Evolutionary conservation across 2,797 vertebrate genomes (phyloP).

Genomic region (Cryptoprocta ferox): DNA sequence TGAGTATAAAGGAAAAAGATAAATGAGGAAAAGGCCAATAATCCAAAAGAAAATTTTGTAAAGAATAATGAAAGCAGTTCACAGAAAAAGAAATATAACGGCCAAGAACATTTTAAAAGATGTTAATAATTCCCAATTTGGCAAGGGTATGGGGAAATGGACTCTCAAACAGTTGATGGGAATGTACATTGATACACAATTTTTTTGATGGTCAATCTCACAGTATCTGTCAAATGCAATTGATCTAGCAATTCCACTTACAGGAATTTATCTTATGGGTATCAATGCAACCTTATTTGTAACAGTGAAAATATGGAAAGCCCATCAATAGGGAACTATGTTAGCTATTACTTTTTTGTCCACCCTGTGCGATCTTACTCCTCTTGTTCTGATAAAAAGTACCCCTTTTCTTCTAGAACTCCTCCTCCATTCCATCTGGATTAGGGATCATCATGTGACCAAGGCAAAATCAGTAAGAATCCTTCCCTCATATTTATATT

Average conservation of each 20-base stretch:
- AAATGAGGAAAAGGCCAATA: background rate
- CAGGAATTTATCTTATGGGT: background rate
- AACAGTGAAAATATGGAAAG: conserved; percentile 21
- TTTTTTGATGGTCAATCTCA: background rate
- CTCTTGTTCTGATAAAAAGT: background rate
- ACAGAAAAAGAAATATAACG: background rate
- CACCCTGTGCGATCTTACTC: background rate
- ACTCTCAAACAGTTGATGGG: background rate
- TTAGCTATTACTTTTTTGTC: background rate
- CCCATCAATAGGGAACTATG: background rate
- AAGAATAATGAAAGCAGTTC: background rate
- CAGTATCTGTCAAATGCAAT: background rate
- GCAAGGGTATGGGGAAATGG: background rate
- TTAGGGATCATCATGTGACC: background rate
- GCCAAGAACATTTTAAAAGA: background rate
- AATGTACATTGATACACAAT: background rate
- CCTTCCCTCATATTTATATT: background rate
- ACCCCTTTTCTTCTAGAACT: background rate
- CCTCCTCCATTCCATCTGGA: background rate
- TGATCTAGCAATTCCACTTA: background rate
- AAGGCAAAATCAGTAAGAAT: background rate
- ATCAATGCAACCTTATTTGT: background rate
- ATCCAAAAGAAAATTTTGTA: conserved; percentile 21
- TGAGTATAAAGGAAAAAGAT: background rate
- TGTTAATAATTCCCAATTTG: background rate